Evolutionary conservation across 2,797 vertebrate species (phyloP).

Genomic region (Enteromius fasciolatus): DNA sequence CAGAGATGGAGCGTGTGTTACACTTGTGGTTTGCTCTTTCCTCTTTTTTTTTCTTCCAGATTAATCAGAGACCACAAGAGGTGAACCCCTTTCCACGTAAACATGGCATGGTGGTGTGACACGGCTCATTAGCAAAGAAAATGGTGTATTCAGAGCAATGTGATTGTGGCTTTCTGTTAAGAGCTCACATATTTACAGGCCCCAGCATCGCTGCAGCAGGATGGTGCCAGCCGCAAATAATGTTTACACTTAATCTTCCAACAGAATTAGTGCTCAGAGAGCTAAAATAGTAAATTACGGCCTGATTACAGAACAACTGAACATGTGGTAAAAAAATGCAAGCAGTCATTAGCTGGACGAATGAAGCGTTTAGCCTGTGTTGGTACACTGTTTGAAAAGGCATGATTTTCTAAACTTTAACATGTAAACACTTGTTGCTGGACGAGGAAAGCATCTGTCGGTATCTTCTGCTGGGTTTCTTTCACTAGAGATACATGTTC

Average conservation of each 20-base stretch:
- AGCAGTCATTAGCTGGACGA: slow-evolving; percentile 59
- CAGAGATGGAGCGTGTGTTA: slow-evolving; percentile 38
- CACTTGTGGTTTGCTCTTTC: slow-evolving; percentile 44
- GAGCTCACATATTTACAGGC: slow-evolving; percentile 54
- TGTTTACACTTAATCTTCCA: slow-evolving; percentile 62
- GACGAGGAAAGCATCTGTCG: slow-evolving; percentile 57
- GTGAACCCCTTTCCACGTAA: slow-evolving; percentile 62
- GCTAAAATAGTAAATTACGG: slow-evolving; percentile 52
- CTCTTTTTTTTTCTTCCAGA: slow-evolving; percentile 37
- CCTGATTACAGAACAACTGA: slow-evolving; percentile 64
- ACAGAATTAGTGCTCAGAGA: slow-evolving; percentile 53
- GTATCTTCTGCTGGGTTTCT: slow-evolving; percentile 47
- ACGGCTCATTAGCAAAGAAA: slow-evolving; percentile 67
- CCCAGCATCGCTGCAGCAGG: slow-evolving; percentile 32
- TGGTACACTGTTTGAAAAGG: slow-evolving; percentile 59
- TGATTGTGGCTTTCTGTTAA: slow-evolving; percentile 60
- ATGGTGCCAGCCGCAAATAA: slow-evolving; percentile 46
- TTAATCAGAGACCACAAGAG: slow-evolving; percentile 61
- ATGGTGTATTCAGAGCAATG: slow-evolving; percentile 58
- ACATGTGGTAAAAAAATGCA: slow-evolving; percentile 55
- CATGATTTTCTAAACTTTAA: slow-evolving; percentile 56
- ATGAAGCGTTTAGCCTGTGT: slow-evolving; percentile 50
- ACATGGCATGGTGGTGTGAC: slow-evolving; percentile 59
- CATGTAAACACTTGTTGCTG: slow-evolving; percentile 54
- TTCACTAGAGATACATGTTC: slow-evolving; percentile 42